Evolutionary conservation across 2,888 invertebrate genomes (phyloP).

Genomic region (Pomacea canaliculata): DNA sequence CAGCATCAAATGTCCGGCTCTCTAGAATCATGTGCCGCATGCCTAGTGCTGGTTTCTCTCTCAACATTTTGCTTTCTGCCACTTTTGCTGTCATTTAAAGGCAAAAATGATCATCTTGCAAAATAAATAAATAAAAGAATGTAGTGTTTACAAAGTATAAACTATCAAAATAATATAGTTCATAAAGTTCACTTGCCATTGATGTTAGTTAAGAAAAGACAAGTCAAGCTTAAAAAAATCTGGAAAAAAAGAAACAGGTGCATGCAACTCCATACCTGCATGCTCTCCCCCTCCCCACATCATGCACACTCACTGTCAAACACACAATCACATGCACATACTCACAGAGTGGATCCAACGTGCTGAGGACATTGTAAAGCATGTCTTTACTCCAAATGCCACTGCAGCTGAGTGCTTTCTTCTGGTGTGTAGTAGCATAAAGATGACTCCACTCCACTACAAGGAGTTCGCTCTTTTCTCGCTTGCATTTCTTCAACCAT

Average conservation of each 20-base stretch:
- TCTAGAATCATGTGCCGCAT: slow-evolving; percentile 46
- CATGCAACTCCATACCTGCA: no score
- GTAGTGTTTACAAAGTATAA: no score
- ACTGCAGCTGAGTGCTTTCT: slow-evolving; percentile 37
- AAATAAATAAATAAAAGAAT: no score
- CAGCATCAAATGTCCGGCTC: slow-evolving; percentile 45
- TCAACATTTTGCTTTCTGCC: slow-evolving; percentile 39
- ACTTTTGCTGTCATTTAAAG: slow-evolving; percentile 43
- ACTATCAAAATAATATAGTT: no score
- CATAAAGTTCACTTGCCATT: not conserved
- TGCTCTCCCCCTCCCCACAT: no score
- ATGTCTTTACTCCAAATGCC: slow-evolving; percentile 46
- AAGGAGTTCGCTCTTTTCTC: slow-evolving; percentile 23
- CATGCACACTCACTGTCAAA: no score
- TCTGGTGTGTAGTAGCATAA: slow-evolving; percentile 59
- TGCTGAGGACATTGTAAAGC: slow-evolving; percentile 46
- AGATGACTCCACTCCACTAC: slow-evolving; percentile 58
- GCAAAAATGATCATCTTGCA: no score
- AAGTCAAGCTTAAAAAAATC: not conserved
- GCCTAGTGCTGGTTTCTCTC: slow-evolving; percentile 38
- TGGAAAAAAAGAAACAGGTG: no score
- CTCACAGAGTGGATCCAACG: slow-evolving; percentile 54
- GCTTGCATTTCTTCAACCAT: slow-evolving; percentile 44
- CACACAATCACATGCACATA: not conserved
- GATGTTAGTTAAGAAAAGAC: not conserved